phyloP scores from a whole-genome alignment of 2,797 vertebrate species.

The Takifugu rubripes region DNA sequence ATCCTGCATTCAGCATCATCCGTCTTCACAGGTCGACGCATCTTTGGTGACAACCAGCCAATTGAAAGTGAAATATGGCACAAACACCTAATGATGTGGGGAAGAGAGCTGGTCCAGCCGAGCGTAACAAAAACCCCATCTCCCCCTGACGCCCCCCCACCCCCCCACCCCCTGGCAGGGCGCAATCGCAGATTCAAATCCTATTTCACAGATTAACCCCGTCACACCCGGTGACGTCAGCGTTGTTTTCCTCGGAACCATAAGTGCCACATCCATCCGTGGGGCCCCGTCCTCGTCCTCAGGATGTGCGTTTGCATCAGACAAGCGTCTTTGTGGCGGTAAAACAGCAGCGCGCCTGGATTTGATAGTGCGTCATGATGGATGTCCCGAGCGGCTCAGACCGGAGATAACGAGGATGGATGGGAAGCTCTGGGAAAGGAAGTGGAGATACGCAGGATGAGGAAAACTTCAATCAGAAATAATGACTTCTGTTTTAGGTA shows the following conservation, averaged over 20 bases:
- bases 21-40: constrained; percentile 9
- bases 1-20: too few relatives aligned
- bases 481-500: neutral
- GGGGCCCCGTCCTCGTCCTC: constrained; percentile 32
- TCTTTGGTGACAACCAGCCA: constrained; percentile 35
- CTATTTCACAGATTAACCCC: constrained; percentile 36
- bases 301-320: constrained; percentile 50
- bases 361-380: constrained; percentile 5
- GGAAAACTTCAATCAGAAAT: neutral
- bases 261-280: constrained; percentile 23
- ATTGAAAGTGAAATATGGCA: constrained; percentile 48
- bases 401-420: constrained; percentile 27
- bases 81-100: constrained; percentile 51
- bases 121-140: constrained; percentile 51
- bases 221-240: constrained; percentile 23
- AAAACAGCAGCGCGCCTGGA: constrained; percentile 14
- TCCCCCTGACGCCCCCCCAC: constrained; percentile 27
- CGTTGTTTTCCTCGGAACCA: constrained; percentile 3
- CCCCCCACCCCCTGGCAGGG: constrained; percentile 29
- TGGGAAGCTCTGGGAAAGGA: neutral
- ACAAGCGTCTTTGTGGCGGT: constrained; percentile 18
- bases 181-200: constrained; percentile 51
- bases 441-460: constrained; percentile 16
- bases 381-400: constrained; percentile 16
- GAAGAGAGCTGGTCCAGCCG: constrained; percentile 16